Evolutionary conservation across 2,113 vertebrate species (phyloP).

Genomic region (Ovis aries): DNA sequence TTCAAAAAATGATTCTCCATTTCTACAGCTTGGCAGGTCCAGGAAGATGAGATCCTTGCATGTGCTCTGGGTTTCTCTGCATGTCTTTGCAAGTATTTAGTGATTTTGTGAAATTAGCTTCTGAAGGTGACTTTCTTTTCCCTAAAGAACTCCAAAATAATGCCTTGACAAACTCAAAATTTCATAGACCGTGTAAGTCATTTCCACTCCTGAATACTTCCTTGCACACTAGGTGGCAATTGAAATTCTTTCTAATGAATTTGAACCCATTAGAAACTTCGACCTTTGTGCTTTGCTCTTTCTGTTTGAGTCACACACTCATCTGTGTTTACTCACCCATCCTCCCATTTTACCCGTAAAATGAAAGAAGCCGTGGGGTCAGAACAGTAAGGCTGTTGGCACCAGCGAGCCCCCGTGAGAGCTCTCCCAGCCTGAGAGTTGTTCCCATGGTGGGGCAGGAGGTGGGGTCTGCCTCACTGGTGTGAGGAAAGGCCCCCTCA

Average conservation of each 20-base stretch:
- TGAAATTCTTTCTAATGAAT: not conserved
- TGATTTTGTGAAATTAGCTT: not conserved
- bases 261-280: no score
- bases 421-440: not conserved
- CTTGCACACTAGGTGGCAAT: not conserved
- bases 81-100: not conserved
- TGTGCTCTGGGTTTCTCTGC: not conserved
- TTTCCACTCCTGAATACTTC: not conserved
- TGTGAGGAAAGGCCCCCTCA: not conserved
- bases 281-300: not conserved
- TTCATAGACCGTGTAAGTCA: not conserved
- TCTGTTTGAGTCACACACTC: no score
- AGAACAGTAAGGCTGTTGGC: not conserved
- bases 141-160: not conserved
- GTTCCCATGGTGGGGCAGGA: not conserved
- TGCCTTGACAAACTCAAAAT: not conserved
- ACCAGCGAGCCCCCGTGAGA: accelerated
- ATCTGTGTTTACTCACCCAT: no score
- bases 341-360: not conserved
- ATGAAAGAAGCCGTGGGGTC: not conserved
- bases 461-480: not conserved
- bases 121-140: not conserved
- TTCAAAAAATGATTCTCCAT: not conserved
- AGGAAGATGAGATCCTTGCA: accelerated
- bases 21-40: not conserved